These are phyloP conservation scores for Lepilemur septentrionalis DNA, from an alignment of 2,797 vertebrate species.

Conservation along the genomic window DNA sequence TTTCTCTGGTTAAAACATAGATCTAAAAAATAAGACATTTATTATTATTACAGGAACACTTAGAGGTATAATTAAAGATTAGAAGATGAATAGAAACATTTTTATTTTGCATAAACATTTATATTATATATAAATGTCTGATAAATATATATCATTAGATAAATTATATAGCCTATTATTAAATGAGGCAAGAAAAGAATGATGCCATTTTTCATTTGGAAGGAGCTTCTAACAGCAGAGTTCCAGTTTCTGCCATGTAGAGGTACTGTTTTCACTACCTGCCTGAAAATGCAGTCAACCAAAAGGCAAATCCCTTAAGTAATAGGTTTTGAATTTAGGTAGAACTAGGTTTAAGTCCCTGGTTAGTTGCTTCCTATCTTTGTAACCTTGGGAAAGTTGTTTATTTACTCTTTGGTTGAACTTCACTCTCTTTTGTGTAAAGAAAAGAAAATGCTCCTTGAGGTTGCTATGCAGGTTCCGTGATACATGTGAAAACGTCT, in stretches of 20 bases:
- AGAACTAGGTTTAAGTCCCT: not conserved
- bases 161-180: not conserved
- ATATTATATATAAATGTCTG: not conserved
- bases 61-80: not conserved
- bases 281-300: constrained; percentile 44
- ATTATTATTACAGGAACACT: not conserved
- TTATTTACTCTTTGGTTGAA: constrained; percentile 11
- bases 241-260: not conserved
- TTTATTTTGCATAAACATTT: constrained; percentile 14
- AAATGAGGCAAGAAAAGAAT: not conserved
- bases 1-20: not conserved
- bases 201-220: not conserved
- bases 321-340: constrained; percentile 37
- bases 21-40: not conserved
- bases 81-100: not conserved
- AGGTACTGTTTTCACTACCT: not conserved
- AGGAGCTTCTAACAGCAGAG: not conserved
- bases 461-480: not conserved
- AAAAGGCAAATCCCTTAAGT: constrained; percentile 43
- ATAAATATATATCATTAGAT: not conserved
- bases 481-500: not conserved
- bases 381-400: not conserved
- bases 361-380: not conserved
- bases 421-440: not conserved
- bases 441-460: not conserved